These are phyloP conservation scores for Papilio polyxenes DNA, from an alignment of 1,140 invertebrate species.

Conservation along the genomic window DNA sequence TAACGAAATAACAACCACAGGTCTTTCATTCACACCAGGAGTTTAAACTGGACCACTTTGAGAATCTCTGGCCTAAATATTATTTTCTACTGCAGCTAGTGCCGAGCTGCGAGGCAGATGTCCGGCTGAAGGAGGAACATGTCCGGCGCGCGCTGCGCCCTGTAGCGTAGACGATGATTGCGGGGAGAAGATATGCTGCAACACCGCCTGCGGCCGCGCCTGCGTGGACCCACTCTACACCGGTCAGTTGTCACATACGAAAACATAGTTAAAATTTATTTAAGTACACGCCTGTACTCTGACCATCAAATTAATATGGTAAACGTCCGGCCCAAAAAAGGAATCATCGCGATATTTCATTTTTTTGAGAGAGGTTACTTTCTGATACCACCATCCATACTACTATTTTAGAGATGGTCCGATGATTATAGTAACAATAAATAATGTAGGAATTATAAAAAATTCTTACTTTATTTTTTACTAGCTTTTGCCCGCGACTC, in stretches of 20 bases:
- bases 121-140: slow-evolving; percentile 59
- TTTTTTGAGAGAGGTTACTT: no score
- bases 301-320: neutral
- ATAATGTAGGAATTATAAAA: neutral
- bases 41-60: neutral
- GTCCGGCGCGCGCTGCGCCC: slow-evolving; percentile 63
- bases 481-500: no score
- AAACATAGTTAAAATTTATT: no score
- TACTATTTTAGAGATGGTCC: no score
- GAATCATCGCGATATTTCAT: no score
- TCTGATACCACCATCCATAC: no score
- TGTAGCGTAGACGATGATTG: slow-evolving; percentile 69
- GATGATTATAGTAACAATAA: neutral
- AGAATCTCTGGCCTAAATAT: neutral
- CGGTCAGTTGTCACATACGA: slow-evolving; percentile 49
- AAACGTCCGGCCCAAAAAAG: neutral
- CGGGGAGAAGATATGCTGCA: slow-evolving; percentile 70
- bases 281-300: no score
- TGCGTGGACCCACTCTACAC: slow-evolving; percentile 73
- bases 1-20: neutral
- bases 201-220: slow-evolving; percentile 60
- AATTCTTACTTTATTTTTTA: no score
- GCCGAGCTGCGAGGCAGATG: slow-evolving; percentile 71
- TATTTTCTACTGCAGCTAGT: slow-evolving; percentile 54
- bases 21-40: no score